Base-by-base conservation (phyloP, 2,888 invertebrate genomes). In the Papilio protenor region DNA sequence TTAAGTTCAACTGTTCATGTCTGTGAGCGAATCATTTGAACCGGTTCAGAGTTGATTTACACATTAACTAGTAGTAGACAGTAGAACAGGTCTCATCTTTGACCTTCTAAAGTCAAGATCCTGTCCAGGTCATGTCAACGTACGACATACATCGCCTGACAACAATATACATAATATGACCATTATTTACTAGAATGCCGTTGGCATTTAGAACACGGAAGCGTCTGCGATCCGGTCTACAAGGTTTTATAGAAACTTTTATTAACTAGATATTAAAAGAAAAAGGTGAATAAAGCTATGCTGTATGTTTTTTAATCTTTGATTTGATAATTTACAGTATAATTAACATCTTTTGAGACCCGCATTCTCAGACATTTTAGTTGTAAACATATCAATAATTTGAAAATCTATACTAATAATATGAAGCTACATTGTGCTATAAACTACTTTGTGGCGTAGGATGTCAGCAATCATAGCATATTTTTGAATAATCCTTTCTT, bases 131-230 rank as follows among this genome's bases (percentile, higher is more conserved):
- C 64, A 64, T 64, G 64, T 64, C 64, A 64, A 64, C 6, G 64
- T 11, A 40, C 64, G 33, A 40, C 61, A 59, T 40, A 64, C 12
- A 33, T 40, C 40, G 64, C 11, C 18, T 33, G 64, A 64, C 64
- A 14, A 64, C 40, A 64, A 64, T 40, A 64, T 64, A 33, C 64
- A 64, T 64, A 64, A 64, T 64, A 64, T n/a, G 2, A 18, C 40
- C 33, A 64, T 64, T 64, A 64, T 40, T 40, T 64, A 64, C 64
- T 64, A 64, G 64, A 76, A 76, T 73, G 47, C 18, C 47, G 79
- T 73, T 79, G 79, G 59, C 79, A 79, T 79, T 79, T 76, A 75
- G 14, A 18, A 59, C 71, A 59, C 70, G 76, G 76, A 76, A 76
- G 61, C 71, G 76, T 6, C 5, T 3, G 12, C 55, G 57, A 75